Evolutionary conservation across 2,797 vertebrate species (phyloP).

Genomic region (Rhinogobio ventralis): DNA sequence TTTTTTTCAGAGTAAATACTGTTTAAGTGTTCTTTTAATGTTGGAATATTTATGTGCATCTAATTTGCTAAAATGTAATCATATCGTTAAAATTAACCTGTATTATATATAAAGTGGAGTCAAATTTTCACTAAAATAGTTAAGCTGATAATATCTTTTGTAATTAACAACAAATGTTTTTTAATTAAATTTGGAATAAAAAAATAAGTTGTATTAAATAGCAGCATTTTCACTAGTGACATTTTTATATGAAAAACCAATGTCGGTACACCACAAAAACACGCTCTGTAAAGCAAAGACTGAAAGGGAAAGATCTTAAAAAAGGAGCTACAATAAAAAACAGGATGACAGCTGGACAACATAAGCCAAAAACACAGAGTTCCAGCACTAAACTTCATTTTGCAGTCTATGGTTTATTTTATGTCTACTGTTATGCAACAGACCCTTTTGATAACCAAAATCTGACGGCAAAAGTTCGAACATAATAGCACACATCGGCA

Average conservation of each 20-base stretch:
- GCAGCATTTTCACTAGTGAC: not conserved
- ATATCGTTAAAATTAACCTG: not conserved
- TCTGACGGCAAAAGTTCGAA: constrained; percentile 9
- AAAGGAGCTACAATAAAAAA: constrained; percentile 7
- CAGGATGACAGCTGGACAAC: constrained; percentile 30
- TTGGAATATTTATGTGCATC: not conserved
- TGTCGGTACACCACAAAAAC: not conserved
- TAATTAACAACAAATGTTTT: not conserved
- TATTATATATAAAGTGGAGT: not conserved
- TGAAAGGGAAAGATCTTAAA: constrained; percentile 1
- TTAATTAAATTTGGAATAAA: too few relatives aligned
- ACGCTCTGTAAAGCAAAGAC: not conserved
- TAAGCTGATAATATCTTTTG: not conserved
- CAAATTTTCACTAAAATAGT: not conserved
- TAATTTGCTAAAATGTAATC: not conserved
- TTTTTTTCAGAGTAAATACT: not conserved
- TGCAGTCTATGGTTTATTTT: constrained; percentile 24
- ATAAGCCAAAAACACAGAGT: constrained; percentile 2
- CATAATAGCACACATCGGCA: constrained; percentile 28
- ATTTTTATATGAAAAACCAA: not conserved
- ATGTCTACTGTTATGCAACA: constrained; percentile 38
- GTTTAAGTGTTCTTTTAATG: not conserved
- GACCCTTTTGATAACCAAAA: constrained; percentile 27
- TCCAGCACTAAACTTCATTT: constrained; percentile 8
- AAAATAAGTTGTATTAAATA: not conserved